Conservation (phyloP, 2,113 vertebrate genomes). For the Casuarius casuarius region DNA sequence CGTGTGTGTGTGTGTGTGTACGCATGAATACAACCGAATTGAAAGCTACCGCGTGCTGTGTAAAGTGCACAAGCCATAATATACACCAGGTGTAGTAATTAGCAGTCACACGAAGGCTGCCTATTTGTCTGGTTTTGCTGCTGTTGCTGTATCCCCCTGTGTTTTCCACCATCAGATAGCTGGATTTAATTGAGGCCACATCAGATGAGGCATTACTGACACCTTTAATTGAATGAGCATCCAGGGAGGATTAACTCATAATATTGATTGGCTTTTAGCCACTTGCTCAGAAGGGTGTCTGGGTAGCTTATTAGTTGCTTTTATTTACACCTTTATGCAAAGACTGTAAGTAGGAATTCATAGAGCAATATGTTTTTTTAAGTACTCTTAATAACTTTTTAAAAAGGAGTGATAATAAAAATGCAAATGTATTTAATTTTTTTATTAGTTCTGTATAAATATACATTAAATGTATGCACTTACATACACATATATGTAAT, state of each 20-base stretch:
- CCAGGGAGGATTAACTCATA: slow-evolving; percentile 86
- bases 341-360: slow-evolving; percentile 84
- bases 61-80: slow-evolving; percentile 82
- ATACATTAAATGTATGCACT: slow-evolving; percentile 73
- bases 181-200: slow-evolving; percentile 91
- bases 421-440: slow-evolving; percentile 85
- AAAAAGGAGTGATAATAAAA: slow-evolving; percentile 85
- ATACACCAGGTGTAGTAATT: slow-evolving; percentile 90
- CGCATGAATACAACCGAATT: slow-evolving; percentile 41
- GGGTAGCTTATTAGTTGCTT: slow-evolving; percentile 88
- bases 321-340: slow-evolving; percentile 89
- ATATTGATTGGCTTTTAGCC: slow-evolving; percentile 93
- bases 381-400: slow-evolving; percentile 88
- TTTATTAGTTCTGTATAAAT: slow-evolving; percentile 81
- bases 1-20: neutral
- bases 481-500: slow-evolving; percentile 66
- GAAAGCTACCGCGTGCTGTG: slow-evolving; percentile 75
- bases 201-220: slow-evolving; percentile 91
- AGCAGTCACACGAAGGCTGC: slow-evolving; percentile 83
- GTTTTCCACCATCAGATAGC: slow-evolving; percentile 86
- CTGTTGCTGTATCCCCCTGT: slow-evolving; percentile 84
- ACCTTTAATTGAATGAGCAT: slow-evolving; percentile 92
- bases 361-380: slow-evolving; percentile 86
- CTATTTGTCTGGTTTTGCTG: slow-evolving; percentile 84
- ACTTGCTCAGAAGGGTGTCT: slow-evolving; percentile 88